Evolutionary conservation across 2,797 vertebrate genomes (phyloP).

Genomic region (Anolis apletophallus): DNA sequence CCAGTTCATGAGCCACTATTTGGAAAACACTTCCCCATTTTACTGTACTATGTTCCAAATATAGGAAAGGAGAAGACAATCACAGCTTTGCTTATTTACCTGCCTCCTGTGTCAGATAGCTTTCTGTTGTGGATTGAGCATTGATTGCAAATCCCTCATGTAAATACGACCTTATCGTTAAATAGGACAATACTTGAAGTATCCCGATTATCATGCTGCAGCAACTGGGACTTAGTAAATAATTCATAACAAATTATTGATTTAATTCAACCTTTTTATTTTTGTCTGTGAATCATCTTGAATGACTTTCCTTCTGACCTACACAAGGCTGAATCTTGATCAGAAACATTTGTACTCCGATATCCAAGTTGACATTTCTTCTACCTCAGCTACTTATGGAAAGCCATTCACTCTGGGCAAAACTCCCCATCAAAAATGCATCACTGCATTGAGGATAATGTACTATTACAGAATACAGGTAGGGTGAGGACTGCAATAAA

Average conservation of each 20-base stretch:
- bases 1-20: neutral
- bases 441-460: neutral
- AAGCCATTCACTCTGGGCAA: neutral
- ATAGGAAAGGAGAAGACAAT: neutral
- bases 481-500: neutral
- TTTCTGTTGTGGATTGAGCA: neutral
- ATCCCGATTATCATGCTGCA: neutral
- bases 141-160: slow-evolving; percentile 20
- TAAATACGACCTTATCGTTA: neutral
- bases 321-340: slow-evolving; percentile 12
- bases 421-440: neutral
- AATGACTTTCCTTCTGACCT: slow-evolving; percentile 27
- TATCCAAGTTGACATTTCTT: slow-evolving; percentile 6
- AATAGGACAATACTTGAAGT: slow-evolving; percentile 1
- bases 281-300: neutral
- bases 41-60: neutral
- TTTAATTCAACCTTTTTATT: slow-evolving; percentile 21
- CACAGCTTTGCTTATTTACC: neutral
- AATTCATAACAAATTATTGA: slow-evolving; percentile 9
- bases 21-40: neutral
- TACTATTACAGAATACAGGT: neutral
- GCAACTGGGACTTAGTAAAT: neutral
- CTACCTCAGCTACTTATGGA: neutral
- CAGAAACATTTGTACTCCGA: slow-evolving; percentile 24
- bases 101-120: neutral